phyloP scores from a whole-genome alignment of 2,797 vertebrate genomes.

The Mormyrus proboscirostris region DNA sequence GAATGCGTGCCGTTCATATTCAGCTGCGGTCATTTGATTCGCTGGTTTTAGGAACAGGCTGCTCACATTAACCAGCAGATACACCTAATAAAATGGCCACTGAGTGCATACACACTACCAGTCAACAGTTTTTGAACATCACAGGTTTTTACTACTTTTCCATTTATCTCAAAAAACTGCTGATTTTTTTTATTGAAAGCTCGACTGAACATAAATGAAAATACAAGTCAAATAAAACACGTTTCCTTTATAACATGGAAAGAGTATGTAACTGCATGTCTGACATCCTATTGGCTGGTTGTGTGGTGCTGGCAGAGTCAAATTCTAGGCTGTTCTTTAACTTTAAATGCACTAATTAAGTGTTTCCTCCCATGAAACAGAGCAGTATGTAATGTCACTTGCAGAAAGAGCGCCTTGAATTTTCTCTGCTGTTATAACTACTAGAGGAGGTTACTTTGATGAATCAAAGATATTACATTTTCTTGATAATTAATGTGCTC shows the following conservation, averaged over 20 bases:
- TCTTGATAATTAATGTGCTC: neutral
- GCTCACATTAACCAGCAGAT: neutral
- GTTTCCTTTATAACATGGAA: no score
- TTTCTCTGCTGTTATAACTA: neutral
- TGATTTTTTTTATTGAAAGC: neutral
- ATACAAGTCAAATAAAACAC: no score
- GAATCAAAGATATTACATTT: neutral
- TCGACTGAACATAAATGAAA: neutral
- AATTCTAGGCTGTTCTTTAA: neutral
- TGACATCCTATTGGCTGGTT: neutral
- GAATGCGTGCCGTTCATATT: neutral
- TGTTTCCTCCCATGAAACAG: neutral
- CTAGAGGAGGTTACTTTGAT: no score
- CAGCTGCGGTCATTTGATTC: neutral
- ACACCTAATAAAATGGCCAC: neutral
- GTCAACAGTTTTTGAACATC: no score
- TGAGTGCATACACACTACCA: neutral
- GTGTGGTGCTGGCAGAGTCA: neutral
- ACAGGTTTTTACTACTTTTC: no score
- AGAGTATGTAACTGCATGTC: no score
- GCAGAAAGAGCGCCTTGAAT: neutral
- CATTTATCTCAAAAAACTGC: neutral
- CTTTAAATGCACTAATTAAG: neutral
- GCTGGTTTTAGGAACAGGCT: neutral
- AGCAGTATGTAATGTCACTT: neutral